Evolutionary conservation across 2,113 vertebrate genomes (phyloP).

Genomic region (Stictonetta naevosa): DNA sequence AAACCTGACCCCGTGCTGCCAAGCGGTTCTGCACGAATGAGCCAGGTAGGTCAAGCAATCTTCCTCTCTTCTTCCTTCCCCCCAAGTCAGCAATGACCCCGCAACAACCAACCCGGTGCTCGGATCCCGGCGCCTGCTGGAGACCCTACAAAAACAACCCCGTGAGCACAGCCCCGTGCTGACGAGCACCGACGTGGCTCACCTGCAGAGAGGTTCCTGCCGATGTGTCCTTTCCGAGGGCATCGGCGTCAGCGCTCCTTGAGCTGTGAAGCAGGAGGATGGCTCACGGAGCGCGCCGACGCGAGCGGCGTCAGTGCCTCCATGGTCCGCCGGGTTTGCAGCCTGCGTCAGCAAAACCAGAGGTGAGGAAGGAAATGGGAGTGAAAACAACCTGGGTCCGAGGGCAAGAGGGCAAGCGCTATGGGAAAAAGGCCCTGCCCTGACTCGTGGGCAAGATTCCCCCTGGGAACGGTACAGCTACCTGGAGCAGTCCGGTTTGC

Average conservation of each 20-base stretch:
- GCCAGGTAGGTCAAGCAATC: conserved; percentile 14
- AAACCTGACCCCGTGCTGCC: neutral
- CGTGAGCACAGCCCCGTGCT: no score
- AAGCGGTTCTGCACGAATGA: conserved; percentile 40
- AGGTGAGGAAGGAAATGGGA: neutral
- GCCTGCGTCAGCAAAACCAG: conserved; percentile 5
- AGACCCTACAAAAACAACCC: neutral
- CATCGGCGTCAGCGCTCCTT: neutral
- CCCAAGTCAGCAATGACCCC: neutral
- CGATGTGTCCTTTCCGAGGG: conserved; percentile 22
- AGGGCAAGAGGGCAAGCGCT: neutral
- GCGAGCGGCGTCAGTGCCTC: neutral
- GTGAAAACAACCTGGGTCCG: neutral
- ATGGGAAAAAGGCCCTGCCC: neutral
- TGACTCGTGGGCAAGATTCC: neutral
- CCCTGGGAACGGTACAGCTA: neutral
- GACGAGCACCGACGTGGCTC: neutral
- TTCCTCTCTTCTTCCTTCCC: conserved; percentile 1
- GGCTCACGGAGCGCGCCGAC: neutral
- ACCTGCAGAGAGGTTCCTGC: neutral
- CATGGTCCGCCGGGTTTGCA: neutral
- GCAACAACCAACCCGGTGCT: fast-evolving
- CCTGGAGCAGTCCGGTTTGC: neutral
- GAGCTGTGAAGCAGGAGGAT: conserved; percentile 13
- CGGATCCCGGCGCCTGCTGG: neutral